A percentile compares a stretch with the other conserved stretches of the same genome.
Conservation (phyloP, 1,140 invertebrate species). For the Neodiprion fabricii region DNA sequence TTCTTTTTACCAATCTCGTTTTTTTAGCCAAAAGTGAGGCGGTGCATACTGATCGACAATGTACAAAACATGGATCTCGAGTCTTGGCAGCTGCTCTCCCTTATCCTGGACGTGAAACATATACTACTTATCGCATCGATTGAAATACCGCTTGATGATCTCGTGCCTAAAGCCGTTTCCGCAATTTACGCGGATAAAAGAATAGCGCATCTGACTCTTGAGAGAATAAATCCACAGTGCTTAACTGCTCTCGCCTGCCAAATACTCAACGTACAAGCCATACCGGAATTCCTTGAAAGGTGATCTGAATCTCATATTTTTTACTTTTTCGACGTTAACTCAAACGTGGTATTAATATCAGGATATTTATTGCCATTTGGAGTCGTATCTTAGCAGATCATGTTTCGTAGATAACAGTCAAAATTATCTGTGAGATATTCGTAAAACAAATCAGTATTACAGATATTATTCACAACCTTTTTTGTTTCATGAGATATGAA, state of each 20-base stretch:
- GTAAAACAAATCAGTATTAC: too few relatives aligned
- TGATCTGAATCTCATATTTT: conserved; percentile 34
- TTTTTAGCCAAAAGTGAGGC: conserved; percentile 17
- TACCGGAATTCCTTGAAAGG: conserved; percentile 63
- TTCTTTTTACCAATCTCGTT: neutral
- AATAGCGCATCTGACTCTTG: conserved; percentile 24
- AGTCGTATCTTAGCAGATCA: too few relatives aligned
- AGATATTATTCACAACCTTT: too few relatives aligned
- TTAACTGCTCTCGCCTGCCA: conserved; percentile 63
- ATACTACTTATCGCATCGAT: conserved; percentile 34
- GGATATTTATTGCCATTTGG: too few relatives aligned
- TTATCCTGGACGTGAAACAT: conserved; percentile 25
- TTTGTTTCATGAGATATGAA: too few relatives aligned
- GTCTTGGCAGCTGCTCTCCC: conserved; percentile 41
- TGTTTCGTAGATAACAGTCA: too few relatives aligned
- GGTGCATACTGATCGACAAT: conserved; percentile 41
- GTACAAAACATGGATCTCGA: conserved; percentile 36
- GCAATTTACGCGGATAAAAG: conserved; percentile 33
- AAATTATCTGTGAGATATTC: too few relatives aligned
- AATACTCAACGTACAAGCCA: conserved; percentile 63
- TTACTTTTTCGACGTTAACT: neutral
- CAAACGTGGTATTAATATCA: too few relatives aligned
- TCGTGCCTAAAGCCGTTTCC: conserved; percentile 21
- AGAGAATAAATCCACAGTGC: conserved; percentile 46
- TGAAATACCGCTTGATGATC: conserved; percentile 13